Evolutionary conservation across 2,113 vertebrate species (phyloP), one percentile per base, ranked within the genome.

Genomic region (Atractosteus spatula): DNA sequence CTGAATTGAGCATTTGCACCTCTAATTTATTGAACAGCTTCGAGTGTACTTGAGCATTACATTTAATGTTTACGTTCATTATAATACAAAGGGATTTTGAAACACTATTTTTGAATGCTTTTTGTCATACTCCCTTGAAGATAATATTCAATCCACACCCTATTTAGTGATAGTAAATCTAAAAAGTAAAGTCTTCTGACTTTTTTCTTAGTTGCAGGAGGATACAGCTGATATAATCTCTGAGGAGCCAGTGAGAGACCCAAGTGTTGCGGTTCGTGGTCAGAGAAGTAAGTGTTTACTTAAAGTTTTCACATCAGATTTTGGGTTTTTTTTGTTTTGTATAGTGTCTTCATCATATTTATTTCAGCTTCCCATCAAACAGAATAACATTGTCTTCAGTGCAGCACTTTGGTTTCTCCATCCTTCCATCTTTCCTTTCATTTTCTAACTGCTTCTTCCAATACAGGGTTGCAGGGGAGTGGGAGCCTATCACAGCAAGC

Each of bases 261-360:
- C 44, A 3, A 66, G 42, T 1, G 2, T 13, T 44, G 51, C 66
- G 51, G 43, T 66, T 45, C 68, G 14, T 67, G 66, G 57, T 16
- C 68, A 74, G 41, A 72, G 78, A 70, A 73, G 78, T 79, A 63
- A 79, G 78, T 14, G 69, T 41, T 41, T 42, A 5, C 16, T 10
- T 44, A 59, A 59, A 3, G n/a, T 29, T 29, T 29, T 29, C 29
- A 29, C 29, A 29, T 29, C 29, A 13, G 29, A 10, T 64, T 17
- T 42, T 0, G 8, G 8, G 8, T n/a, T n/a, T n/a, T n/a, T n/a
- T 64, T 16, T 64, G 4, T 29, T 64, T 41, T 41, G 17, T 8
- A 2, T 2, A 6, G 7, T 42, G 8, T 29, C 6, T 42, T 41
- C 13, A n/a, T 4, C 3, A 12, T 12, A 14, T 12, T 59, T 29